Evolutionary conservation across 2,888 invertebrate genomes (phyloP), one percentile per base, ranked within the genome.

Genomic region (Acrocyrtus sp.): DNA sequence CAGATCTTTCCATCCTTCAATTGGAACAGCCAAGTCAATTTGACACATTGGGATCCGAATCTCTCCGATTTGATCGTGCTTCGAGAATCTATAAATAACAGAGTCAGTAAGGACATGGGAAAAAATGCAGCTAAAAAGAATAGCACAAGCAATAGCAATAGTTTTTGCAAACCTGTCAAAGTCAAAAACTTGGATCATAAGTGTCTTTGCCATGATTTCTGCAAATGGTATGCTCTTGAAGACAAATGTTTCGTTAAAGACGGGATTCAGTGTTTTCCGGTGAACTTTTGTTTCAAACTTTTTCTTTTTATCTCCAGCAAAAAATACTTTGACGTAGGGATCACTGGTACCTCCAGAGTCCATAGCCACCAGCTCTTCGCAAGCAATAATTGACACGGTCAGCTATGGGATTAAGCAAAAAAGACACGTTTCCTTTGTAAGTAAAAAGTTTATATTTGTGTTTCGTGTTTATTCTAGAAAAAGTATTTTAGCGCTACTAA

Each of bases 221-320:
- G 77, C 78, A 68, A 78, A 80, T 22, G 80, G 80, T 43, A 76
- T 76, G 62, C 76, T 78, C 63, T 80, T 80, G 75, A 80, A 80
- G 62, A 78, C 74, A 66, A 80, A 80, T 19, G 73, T 78, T 62
- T 80, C 80, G 27, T 75, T 72, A 61, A 80, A 80, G 12, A 66
- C 66, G 8, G 80, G 80, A 65, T 78, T 77, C 24, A 80, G 56
- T 17, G 78, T 79, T 50, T 78, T 77, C 29, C 80, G 75, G 65
- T 80, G 80, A 53, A 79, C 80, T 63, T 80, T 80, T 41, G 80
- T 80, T 54, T 80, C 80, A 76, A 80, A 80, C 66, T 80, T 80
- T 72, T 80, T 78, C 74, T 80, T 80, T 65, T 80, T 80, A 69
- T 80, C 78, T 57, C 74, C 74, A 53, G 77, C 75, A 51, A 80